A percentile compares a stretch with the other conserved stretches of the same genome.
These are phyloP conservation scores for Heliocidaris erythrogramma DNA, from an alignment of 35 echinoderm and acorn worm genomes.

Conservation along the genomic window DNA sequence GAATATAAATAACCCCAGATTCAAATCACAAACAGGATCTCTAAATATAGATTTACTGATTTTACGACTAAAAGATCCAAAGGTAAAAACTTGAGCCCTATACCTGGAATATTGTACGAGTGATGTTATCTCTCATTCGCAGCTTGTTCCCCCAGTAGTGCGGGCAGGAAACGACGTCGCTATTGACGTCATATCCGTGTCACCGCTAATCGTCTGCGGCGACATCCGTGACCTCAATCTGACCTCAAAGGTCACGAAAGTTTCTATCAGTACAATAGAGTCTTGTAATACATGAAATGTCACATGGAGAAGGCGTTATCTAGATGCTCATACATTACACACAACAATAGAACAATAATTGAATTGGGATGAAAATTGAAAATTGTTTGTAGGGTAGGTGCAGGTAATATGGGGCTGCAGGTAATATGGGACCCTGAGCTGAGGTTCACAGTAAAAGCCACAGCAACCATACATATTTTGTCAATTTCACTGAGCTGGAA, in stretches of 20 bases:
- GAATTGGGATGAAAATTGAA: too few relatives aligned
- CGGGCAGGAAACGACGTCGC: constrained; percentile 35
- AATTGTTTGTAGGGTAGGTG: too few relatives aligned
- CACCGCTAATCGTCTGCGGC: neutral
- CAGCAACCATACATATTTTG: too few relatives aligned
- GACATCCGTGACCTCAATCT: neutral
- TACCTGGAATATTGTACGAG: neutral
- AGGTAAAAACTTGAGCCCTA: neutral
- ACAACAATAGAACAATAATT: too few relatives aligned
- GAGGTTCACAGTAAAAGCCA: too few relatives aligned
- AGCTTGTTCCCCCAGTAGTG: neutral
- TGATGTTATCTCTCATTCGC: neutral
- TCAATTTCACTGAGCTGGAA: too few relatives aligned
- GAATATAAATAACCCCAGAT: neutral
- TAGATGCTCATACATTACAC: too few relatives aligned
- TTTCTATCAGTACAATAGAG: neutral
- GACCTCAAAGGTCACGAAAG: neutral
- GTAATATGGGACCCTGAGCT: too few relatives aligned
- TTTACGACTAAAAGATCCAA: neutral
- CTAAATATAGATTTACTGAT: neutral
- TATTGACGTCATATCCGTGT: constrained; percentile 32
- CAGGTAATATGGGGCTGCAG: too few relatives aligned
- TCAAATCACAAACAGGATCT: constrained; percentile 1
- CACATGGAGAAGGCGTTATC: too few relatives aligned
- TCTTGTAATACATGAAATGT: neutral